Base-by-base conservation (phyloP, 2,888 invertebrate species). In the Hydriomena furcata region DNA sequence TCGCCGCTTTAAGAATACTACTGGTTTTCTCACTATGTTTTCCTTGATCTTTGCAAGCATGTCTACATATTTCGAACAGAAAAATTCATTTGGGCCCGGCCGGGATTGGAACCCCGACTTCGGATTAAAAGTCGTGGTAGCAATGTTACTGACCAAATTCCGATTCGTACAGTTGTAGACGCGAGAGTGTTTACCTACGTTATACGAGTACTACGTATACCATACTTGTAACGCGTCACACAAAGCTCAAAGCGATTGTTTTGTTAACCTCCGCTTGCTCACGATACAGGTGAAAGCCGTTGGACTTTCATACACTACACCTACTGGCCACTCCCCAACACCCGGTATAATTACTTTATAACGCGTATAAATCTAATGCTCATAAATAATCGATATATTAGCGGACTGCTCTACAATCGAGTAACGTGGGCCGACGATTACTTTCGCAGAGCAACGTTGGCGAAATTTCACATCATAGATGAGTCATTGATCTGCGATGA, bases 261-360 rank as follows among this genome's bases (percentile, higher is more conserved):
- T 51, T 54, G 55, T 55, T 49, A 47, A 43, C 53, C 45, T 45
- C 47, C 37, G 24, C n/a, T n/a, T n/a, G 50, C 54, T 48, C 44
- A 34, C 28, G 30, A 36, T 49, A 51, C 61, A 65, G 65, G 68
- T 66, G 68, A 68, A 68, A 68, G 68, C 65, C n/a, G 48, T 57
- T 36, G 57, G 49, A 61, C 60, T 63, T 63, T 62, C 62, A 58
- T 56, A 61, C 55, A 60, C 58, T 21, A 12, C 6, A 36, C 51
- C 25, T 27, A 32, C 43, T 5, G 10, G 38, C 52, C 52, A 38
- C 47, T 52, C 52, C n/a, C 52, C 25, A 47, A 24, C 32, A 21
- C 38, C 20, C 27, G 30, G 5, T 42, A 42, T 47, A 52, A 52
- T 52, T 52, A 42, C 46, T 52, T 40, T 36, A 52, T 21, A 41